These are phyloP conservation scores for Globia sparganii DNA, from an alignment of 2,888 invertebrate species.

Conservation along the genomic window DNA sequence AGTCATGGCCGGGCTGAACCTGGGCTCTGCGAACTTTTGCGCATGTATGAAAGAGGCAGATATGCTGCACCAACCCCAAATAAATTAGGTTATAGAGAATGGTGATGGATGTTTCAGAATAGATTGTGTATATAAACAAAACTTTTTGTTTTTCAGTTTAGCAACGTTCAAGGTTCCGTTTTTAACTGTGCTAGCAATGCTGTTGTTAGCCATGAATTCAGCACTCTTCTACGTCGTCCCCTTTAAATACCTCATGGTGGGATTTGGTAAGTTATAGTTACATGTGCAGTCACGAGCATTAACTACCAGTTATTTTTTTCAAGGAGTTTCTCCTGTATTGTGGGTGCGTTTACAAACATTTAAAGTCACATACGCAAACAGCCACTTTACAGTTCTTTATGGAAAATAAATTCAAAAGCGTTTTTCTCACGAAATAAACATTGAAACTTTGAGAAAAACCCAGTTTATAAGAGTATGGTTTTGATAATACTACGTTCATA, in stretches of 20 bases:
- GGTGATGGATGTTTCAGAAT: not conserved
- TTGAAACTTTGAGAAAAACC: not conserved
- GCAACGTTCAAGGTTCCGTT: constrained; percentile 84
- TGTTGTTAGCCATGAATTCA: constrained; percentile 74
- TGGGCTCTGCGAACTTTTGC: not conserved
- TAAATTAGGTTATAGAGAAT: too few species aligned
- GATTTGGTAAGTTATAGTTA: constrained; percentile 77
- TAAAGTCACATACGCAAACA: too few species aligned
- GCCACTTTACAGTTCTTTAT: not conserved
- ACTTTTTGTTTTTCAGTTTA: constrained; percentile 77
- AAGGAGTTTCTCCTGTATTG: too few species aligned
- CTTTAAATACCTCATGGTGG: constrained; percentile 83
- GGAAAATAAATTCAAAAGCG: not conserved
- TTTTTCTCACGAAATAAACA: not conserved
- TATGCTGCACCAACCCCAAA: not conserved
- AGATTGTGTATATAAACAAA: not conserved
- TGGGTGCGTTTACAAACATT: too few species aligned
- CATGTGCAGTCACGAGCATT: not conserved
- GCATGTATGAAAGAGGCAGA: not conserved
- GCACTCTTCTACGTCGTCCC: constrained; percentile 78
- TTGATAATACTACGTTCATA: not conserved
- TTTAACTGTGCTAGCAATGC: constrained; percentile 80
- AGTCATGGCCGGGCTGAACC: not conserved
- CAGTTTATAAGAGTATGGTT: not conserved
- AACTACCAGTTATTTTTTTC: too few species aligned